Conservation (phyloP, 23 tunicate species). For the Diplosoma virens region DNA sequence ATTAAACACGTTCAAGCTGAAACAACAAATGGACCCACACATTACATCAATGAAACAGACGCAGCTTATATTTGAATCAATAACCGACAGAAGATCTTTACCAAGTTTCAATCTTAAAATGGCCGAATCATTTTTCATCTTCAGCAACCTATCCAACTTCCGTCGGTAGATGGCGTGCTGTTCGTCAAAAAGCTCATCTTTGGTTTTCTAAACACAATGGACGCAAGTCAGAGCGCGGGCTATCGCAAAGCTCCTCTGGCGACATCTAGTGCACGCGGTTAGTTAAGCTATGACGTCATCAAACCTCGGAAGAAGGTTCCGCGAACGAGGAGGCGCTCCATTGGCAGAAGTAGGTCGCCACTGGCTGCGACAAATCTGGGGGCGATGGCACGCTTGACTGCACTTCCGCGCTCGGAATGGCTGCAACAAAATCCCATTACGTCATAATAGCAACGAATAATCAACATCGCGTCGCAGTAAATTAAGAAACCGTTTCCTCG, state of each 20-base stretch:
- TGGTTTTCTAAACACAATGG: background rate
- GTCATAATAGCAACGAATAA: too few relatives aligned
- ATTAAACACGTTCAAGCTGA: too few relatives aligned
- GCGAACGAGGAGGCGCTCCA: conserved; percentile 79
- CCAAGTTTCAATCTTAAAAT: conserved; percentile 28
- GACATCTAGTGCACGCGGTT: too few relatives aligned
- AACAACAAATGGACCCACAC: too few relatives aligned
- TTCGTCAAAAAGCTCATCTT: conserved; percentile 5
- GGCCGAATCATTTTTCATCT: conserved; percentile 18
- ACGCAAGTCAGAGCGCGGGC: too few relatives aligned
- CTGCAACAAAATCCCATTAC: conserved; percentile 18
- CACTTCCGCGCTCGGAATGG: conserved; percentile 58
- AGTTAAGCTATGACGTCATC: too few relatives aligned
- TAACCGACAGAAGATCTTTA: too few relatives aligned
- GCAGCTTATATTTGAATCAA: too few relatives aligned
- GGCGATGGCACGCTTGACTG: conserved; percentile 37
- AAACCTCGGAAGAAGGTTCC: conserved; percentile 62
- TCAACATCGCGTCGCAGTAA: too few relatives aligned
- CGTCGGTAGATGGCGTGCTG: conserved; percentile 21
- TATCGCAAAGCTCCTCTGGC: too few relatives aligned
- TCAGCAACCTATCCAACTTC: background rate
- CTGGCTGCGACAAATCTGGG: conserved; percentile 40
- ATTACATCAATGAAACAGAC: too few relatives aligned
- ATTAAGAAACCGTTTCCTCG: too few relatives aligned
- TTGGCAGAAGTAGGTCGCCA: conserved; percentile 69